Evolutionary conservation across 2,113 vertebrate species (phyloP).

Genomic region (Lophochroa leadbeateri): DNA sequence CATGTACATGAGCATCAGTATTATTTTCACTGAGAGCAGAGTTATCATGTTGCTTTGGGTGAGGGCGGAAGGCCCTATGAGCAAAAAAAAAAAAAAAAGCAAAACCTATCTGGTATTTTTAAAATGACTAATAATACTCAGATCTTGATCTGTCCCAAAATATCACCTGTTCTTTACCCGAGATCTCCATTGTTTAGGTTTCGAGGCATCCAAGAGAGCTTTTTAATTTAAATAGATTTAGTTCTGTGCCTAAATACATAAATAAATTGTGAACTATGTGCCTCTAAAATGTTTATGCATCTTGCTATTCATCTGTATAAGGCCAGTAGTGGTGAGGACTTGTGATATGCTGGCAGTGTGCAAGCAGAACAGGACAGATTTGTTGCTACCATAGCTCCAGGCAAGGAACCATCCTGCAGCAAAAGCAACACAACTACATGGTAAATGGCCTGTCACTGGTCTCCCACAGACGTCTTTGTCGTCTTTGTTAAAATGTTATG

Average conservation of each 20-base stretch:
- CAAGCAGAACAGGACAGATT: background rate
- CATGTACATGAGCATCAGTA: too few species aligned
- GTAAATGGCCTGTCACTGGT: background rate
- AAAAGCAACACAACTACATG: background rate
- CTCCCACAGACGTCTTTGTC: background rate
- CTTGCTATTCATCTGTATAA: background rate
- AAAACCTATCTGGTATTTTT: background rate
- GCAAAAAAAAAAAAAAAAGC: background rate
- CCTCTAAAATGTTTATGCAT: background rate
- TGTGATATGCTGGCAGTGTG: fast-evolving
- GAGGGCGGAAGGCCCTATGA: too few species aligned
- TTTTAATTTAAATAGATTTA: background rate
- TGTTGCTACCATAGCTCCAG: background rate
- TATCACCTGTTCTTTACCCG: background rate
- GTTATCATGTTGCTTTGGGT: too few species aligned
- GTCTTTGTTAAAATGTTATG: background rate
- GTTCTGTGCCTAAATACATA: background rate
- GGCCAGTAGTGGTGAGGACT: background rate
- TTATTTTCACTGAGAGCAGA: too few species aligned
- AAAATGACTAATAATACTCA: background rate
- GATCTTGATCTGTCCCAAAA: background rate
- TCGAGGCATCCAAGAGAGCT: background rate
- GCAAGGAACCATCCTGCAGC: background rate
- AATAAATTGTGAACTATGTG: background rate
- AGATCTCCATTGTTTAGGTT: background rate